Base-by-base conservation (phyloP, 2,888 invertebrate species). In the Nycteola revayana region DNA sequence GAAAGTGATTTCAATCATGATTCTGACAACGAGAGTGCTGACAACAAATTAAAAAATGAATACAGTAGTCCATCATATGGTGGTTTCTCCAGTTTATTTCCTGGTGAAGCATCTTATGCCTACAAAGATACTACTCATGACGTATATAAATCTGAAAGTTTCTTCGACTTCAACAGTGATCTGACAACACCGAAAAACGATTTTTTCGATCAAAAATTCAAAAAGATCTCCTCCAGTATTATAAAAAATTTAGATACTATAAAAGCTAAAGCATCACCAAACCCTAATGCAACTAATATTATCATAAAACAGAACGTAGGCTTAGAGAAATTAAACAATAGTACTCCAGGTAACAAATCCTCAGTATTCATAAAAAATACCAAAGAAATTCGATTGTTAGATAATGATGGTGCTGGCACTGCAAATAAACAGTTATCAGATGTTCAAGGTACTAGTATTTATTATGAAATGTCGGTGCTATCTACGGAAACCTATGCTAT, bases 161-260 rank as follows among this genome's bases (percentile, higher is more conserved):
- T 75, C 49, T 84, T 84, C 23, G 73, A 84, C 43, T 86, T 84
- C 36, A 73, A 75, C 34, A 62, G 63, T 18, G 85, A 85, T 34
- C 57, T 90, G 21, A 91, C 91, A 6, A 91, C 91, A n/a, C 90
- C 90, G 7, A 84, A 78, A 61, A 82, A 88, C 31, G 80, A 84
- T 33, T 81, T 79, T 45, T 91, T 91, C 44, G 91, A 91, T 56
- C 78, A 87, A 49, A 90, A 87, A 51, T 89, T 75, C 55, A 73
- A 85, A 45, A 76, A 88, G 59, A 82, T 91, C 40, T 88, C 90
- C 10, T 77, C 86, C 32, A 89, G 90, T 59, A 89, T 91, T 42
- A 81, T 81, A 42, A 88, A 89, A 55, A 88, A 90, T 38, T 71
- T 91, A 61, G 81, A 75, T 22, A 60, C 71, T 36, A 73, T 76